phyloP scores from a whole-genome alignment of 2,797 vertebrate genomes.

The Chelonia mydas region DNA sequence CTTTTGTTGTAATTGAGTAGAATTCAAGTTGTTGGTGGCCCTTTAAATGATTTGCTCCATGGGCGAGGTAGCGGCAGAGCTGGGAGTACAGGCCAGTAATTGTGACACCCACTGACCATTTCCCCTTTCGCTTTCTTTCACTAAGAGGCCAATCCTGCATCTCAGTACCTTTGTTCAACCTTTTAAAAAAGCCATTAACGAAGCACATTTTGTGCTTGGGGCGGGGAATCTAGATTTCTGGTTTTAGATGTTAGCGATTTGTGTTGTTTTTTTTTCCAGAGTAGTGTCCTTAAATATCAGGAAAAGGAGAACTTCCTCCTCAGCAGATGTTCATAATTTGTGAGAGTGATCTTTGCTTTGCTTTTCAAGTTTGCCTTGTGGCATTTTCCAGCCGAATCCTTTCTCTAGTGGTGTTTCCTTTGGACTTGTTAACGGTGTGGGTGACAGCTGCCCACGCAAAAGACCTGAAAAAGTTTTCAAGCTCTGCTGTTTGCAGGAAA shows the following conservation, averaged over 20 bases:
- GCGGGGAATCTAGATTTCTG: neutral
- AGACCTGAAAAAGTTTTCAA: conserved; percentile 16
- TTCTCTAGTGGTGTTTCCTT: neutral
- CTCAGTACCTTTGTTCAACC: neutral
- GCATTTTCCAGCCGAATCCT: conserved; percentile 28
- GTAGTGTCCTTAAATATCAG: conserved; percentile 78
- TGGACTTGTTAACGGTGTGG: conserved; percentile 3
- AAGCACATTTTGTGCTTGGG: neutral
- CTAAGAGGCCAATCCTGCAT: neutral
- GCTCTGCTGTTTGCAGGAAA: conserved; percentile 30
- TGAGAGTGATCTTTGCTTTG: conserved; percentile 65
- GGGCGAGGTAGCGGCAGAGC: neutral
- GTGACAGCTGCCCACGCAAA: conserved; percentile 52
- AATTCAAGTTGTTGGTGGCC: neutral
- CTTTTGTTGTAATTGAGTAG: neutral
- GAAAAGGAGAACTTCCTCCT: conserved; percentile 81
- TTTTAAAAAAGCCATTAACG: neutral
- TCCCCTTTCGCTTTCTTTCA: neutral
- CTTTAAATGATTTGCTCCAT: neutral
- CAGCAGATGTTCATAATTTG: conserved; percentile 63
- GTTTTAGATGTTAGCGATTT: neutral
- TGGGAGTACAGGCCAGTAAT: neutral
- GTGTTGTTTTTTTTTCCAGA: conserved; percentile 41
- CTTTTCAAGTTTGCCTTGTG: conserved; percentile 52
- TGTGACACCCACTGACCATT: neutral